phyloP scores from a whole-genome alignment of 2,797 vertebrate species.

The Morelia viridis region DNA sequence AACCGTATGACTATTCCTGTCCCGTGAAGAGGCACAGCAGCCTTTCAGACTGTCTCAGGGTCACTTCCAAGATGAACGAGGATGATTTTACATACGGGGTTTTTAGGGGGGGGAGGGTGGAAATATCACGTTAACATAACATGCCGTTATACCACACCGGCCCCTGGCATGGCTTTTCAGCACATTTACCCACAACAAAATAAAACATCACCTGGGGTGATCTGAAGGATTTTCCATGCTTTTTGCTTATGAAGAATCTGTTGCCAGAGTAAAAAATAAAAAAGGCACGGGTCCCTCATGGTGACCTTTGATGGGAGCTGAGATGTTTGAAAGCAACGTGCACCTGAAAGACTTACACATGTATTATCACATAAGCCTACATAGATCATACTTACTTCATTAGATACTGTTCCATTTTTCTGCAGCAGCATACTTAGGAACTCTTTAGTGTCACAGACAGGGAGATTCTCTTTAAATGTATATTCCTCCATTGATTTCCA shows the following conservation, averaged over 20 bases:
- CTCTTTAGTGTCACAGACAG: background rate
- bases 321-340: background rate
- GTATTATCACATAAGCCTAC: background rate
- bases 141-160: background rate
- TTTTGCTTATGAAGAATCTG: background rate
- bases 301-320: background rate
- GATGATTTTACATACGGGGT: background rate
- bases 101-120: background rate
- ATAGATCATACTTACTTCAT: background rate
- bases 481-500: background rate
- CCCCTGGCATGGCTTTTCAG: background rate
- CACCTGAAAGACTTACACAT: background rate
- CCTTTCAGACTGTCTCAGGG: background rate
- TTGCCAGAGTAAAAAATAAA: background rate
- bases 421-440: background rate
- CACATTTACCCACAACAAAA: background rate
- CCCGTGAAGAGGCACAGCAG: background rate
- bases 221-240: background rate
- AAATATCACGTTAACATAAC: background rate
- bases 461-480: background rate
- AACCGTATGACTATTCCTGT: background rate
- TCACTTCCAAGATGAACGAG: background rate
- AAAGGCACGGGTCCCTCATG: no score
- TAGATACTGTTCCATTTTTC: background rate
- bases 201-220: background rate